Conservation (phyloP, 2,797 vertebrate species). For the Antennarius maculatus region DNA sequence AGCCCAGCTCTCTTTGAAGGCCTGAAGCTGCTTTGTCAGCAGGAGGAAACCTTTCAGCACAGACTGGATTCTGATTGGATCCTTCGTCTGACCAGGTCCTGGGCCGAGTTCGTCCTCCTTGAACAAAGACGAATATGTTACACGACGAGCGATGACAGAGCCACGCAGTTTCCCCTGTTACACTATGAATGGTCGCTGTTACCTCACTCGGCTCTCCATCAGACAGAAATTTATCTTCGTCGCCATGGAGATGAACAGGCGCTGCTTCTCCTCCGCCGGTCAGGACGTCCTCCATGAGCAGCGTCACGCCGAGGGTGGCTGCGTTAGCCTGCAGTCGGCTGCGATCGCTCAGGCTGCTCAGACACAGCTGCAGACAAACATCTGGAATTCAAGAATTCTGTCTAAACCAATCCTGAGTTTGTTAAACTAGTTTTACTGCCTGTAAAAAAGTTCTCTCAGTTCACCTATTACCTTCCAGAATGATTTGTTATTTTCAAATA, state of each 20-base stretch:
- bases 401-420: too few relatives aligned
- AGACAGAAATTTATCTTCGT: slow-evolving; percentile 25
- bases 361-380: slow-evolving; percentile 74
- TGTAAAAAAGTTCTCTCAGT: too few relatives aligned
- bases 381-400: not conserved
- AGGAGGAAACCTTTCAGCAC: slow-evolving; percentile 80
- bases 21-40: slow-evolving; percentile 82
- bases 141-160: not conserved
- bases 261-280: slow-evolving; percentile 42
- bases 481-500: not conserved
- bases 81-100: not conserved
- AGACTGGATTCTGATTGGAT: slow-evolving; percentile 41
- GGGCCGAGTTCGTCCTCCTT: slow-evolving; percentile 15
- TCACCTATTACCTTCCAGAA: too few relatives aligned
- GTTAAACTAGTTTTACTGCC: too few relatives aligned
- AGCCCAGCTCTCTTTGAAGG: slow-evolving; percentile 80
- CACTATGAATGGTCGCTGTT: slow-evolving; percentile 27
- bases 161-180: too few relatives aligned
- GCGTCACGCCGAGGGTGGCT: slow-evolving; percentile 73
- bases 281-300: slow-evolving; percentile 80
- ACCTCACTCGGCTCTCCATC: slow-evolving; percentile 38
- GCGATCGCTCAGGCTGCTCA: slow-evolving; percentile 73
- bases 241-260: slow-evolving; percentile 61
- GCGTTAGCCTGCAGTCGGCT: slow-evolving; percentile 72
- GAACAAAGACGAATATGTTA: not conserved